These are phyloP conservation scores for Epinotia bilunana DNA, from an alignment of 2,888 invertebrate genomes.

Conservation along the genomic window DNA sequence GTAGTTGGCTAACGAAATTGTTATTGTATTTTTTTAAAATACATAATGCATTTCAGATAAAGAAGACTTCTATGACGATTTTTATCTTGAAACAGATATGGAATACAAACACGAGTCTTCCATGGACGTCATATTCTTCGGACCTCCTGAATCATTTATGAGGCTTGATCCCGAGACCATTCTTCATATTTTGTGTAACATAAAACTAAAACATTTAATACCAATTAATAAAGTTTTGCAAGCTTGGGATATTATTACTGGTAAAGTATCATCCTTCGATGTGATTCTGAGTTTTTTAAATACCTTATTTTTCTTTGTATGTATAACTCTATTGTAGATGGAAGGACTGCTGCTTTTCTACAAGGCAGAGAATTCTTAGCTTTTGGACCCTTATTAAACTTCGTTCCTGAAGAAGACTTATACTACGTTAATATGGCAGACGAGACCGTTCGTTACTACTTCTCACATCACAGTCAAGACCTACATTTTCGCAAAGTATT, in stretches of 20 bases:
- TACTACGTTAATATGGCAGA: conserved; percentile 78
- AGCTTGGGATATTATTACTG: conserved; percentile 79
- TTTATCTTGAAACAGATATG: conserved; percentile 61
- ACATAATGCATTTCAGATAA: conserved; percentile 44
- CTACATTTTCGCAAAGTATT: conserved; percentile 71
- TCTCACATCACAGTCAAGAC: conserved; percentile 60
- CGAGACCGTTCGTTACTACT: conserved; percentile 68
- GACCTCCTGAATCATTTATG: conserved; percentile 70
- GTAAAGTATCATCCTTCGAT: conserved; percentile 52
- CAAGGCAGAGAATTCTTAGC: conserved; percentile 74
- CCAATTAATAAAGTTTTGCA: conserved; percentile 68
- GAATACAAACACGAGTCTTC: conserved; percentile 63
- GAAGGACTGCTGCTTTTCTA: conserved; percentile 74
- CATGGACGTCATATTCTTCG: conserved; percentile 77
- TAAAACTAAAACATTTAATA: conserved; percentile 64
- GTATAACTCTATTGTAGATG: conserved; percentile 58
- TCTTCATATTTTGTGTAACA: conserved; percentile 68
- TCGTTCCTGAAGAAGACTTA: conserved; percentile 77
- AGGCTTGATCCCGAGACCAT: conserved; percentile 74
- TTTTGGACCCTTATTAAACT: conserved; percentile 68
- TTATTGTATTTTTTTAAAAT: not conserved
- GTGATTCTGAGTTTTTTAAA: not conserved
- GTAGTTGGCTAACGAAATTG: no score
- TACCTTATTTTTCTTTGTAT: not conserved
- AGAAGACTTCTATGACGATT: conserved; percentile 73